A percentile compares a stretch with the other conserved stretches of the same genome.
Conservation (phyloP, 2,113 vertebrate genomes). For the Hippocampus barbouri region DNA sequence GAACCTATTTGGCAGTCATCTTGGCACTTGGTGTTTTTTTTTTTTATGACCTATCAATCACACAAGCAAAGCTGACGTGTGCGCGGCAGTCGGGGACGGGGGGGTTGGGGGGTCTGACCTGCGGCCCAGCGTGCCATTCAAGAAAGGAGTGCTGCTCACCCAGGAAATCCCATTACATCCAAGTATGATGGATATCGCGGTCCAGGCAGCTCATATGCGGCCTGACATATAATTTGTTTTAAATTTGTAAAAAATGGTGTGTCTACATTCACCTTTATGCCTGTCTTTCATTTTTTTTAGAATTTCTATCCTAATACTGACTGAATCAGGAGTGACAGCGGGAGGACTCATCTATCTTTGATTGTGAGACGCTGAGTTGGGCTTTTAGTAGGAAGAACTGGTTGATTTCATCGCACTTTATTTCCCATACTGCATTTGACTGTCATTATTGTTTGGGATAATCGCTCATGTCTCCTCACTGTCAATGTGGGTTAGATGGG, state of each 20-base stretch:
- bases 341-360: conserved; percentile 3
- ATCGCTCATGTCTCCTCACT: background rate
- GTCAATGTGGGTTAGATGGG: background rate
- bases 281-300: conserved; percentile 42
- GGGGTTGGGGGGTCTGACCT: conserved; percentile 66
- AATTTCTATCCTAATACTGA: conserved; percentile 11
- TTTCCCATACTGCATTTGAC: background rate
- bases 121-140: conserved; percentile 70
- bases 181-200: conserved; percentile 74
- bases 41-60: conserved; percentile 74
- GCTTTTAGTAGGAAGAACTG: background rate
- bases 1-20: conserved; percentile 32
- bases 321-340: background rate
- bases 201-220: conserved; percentile 66
- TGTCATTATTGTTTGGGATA: background rate
- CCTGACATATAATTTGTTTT: conserved; percentile 73
- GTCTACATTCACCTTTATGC: conserved; percentile 49
- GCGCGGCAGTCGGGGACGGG: conserved; percentile 32
- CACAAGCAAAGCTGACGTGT: conserved; percentile 51
- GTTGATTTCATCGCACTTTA: background rate
- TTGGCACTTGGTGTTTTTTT: conserved; percentile 44
- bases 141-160: conserved; percentile 68
- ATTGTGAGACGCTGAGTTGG: background rate
- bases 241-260: conserved; percentile 56
- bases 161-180: conserved; percentile 74